Evolutionary conservation across 2,797 vertebrate species (phyloP), one percentile per base, ranked within the genome.

Genomic region (Sebastes oblongus): DNA sequence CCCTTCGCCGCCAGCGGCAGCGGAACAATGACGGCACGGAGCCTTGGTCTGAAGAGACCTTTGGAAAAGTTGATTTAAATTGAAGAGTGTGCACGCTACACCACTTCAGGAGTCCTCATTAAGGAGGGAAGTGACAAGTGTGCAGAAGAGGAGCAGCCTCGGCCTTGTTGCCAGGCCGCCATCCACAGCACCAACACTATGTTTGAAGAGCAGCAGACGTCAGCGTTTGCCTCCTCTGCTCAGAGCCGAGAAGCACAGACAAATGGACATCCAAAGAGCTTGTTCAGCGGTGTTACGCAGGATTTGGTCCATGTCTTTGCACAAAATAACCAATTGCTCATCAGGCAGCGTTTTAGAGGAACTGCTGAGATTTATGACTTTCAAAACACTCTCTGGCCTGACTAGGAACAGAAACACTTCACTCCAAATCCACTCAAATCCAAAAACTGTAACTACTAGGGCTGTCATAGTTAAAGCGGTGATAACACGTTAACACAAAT

Each of bases 41-140:
- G 81, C 87, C 90, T 90, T 87, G 90, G 81, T 75, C 85, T 91
- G 66, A 90, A 88, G 87, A 90, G 85, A 86, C 84, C 70, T 82
- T 88, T 58, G 24, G 61, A 86, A 80, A 88, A 80, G 77, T 72
- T 81, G 73, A 87, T 91, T 91, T 89, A 81, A 82, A 89, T 18
- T 80, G 66, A 84, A 83, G 81, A 77, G 70, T 30, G 71, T 74
- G 61, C 55, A 34, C 67, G 86, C 84, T 82, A 83, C 74, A 84
- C 86, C 90, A 89, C 89, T 93, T 86, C 68, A 90, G 36, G 66
- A 8, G 1, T 60, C 61, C 78, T 83, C 58, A 27, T 76, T 62
- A 58, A 61, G 9, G 22, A 58, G 52, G 13, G 27, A 30, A 71
- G 77, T 58, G 34, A 72, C 59, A 84, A 61, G 77, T 66, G 73